Percentiles rank a stretch among this genome's conserved stretches.
Evolutionary conservation across 2,888 invertebrate genomes (phyloP).

Genomic region (Xanthorhoe designata): DNA sequence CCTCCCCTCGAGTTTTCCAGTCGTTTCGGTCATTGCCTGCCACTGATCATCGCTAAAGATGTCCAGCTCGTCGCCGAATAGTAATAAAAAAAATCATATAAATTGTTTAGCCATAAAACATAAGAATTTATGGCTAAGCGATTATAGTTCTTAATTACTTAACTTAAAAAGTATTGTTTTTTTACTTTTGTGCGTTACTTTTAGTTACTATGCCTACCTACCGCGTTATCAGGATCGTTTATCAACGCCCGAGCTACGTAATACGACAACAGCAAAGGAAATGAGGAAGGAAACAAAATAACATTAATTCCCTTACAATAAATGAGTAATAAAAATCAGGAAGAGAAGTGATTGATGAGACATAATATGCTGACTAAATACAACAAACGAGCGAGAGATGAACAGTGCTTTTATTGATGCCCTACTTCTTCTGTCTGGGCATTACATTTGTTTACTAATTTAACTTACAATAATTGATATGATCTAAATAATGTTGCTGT

Average conservation of each 20-base stretch:
- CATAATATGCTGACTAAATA: conserved; percentile 47
- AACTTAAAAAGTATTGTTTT: neutral
- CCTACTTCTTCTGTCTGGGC: neutral
- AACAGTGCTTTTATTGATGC: conserved; percentile 34
- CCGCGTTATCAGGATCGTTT: conserved; percentile 51
- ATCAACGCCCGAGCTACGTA: conserved; percentile 51
- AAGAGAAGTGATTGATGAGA: conserved; percentile 47
- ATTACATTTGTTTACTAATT: neutral
- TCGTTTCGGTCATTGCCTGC: too few species aligned
- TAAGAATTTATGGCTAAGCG: neutral
- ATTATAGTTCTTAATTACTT: too few species aligned
- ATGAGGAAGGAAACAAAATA: conserved; percentile 48
- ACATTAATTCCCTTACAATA: conserved; percentile 50
- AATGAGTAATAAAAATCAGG: conserved; percentile 47
- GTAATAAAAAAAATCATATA: too few species aligned
- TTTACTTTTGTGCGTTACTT: conserved; percentile 10
- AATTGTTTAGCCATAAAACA: neutral
- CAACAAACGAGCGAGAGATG: conserved; percentile 37
- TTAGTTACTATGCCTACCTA: conserved; percentile 17
- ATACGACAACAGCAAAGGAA: conserved; percentile 49
- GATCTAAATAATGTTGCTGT: too few species aligned
- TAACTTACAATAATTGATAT: neutral
- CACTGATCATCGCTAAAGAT: too few species aligned
- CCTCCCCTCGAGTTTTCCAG: too few species aligned
- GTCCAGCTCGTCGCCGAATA: too few species aligned